Conservation (phyloP, 2,113 vertebrate genomes). For the Gavialis gangeticus region DNA sequence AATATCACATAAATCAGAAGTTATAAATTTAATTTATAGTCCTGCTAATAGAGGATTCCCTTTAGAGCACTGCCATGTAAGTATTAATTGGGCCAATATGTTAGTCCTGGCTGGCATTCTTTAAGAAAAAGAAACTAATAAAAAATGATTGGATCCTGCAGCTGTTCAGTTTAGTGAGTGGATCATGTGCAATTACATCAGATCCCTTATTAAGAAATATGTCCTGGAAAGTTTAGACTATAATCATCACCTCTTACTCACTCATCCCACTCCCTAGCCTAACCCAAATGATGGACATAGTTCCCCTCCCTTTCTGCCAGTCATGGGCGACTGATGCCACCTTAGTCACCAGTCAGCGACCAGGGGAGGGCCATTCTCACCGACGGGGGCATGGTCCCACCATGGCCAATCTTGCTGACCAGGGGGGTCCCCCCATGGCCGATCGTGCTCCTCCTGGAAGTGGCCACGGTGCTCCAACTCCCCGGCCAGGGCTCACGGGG, state of each 20-base stretch:
- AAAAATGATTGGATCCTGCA: background rate
- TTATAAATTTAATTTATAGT: background rate
- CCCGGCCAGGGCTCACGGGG: no score
- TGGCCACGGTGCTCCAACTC: no score
- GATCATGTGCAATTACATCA: background rate
- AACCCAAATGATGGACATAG: background rate
- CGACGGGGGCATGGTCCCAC: no score
- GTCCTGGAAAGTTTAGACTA: accelerated
- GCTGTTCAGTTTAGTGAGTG: background rate
- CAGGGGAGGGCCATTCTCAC: no score
- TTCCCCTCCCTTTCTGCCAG: background rate
- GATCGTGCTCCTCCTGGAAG: no score
- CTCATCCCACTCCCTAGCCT: background rate
- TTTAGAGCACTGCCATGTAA: no score
- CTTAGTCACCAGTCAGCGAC: no score
- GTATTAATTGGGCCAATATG: background rate
- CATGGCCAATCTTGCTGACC: no score
- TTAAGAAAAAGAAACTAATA: background rate
- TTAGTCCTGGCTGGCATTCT: background rate
- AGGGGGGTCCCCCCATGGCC: no score
- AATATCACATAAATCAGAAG: background rate
- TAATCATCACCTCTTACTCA: background rate
- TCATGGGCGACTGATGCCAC: background rate
- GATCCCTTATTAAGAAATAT: background rate
- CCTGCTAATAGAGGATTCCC: background rate